phyloP scores from a whole-genome alignment of 2,888 invertebrate species.

The Myopa testacea region DNA sequence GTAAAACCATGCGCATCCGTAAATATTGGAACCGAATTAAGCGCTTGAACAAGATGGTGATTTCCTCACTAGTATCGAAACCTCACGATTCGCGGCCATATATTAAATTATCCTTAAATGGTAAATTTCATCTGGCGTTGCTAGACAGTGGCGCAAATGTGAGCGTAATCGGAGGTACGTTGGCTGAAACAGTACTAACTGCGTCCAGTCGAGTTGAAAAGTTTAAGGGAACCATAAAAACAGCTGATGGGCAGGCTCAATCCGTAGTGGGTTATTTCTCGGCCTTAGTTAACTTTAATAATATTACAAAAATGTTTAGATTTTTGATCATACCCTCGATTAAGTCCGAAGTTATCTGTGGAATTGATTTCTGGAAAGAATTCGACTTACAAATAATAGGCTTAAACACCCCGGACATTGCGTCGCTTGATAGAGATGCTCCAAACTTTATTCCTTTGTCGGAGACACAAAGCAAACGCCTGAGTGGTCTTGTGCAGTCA shows the following conservation, averaged over 20 bases:
- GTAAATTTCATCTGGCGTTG: not conserved
- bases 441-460: not conserved
- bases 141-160: too few species aligned
- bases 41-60: not conserved
- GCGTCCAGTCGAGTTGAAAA: not conserved
- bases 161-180: not conserved
- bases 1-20: not conserved
- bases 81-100: constrained; percentile 38
- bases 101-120: not conserved
- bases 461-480: not conserved
- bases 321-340: too few species aligned
- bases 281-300: not conserved
- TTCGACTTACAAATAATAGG: not conserved
- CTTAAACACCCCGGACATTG: not conserved
- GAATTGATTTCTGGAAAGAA: too few species aligned
- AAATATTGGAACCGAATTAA: not conserved
- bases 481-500: not conserved
- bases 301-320: too few species aligned
- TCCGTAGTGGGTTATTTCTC: not conserved
- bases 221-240: not conserved
- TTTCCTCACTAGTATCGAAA: constrained; percentile 9
- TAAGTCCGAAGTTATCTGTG: too few species aligned
- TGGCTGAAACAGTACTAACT: not conserved
- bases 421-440: too few species aligned
- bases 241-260: constrained; percentile 5